phyloP scores from a whole-genome alignment of 2,113 vertebrate species.

The Hydrolagus affinis region DNA sequence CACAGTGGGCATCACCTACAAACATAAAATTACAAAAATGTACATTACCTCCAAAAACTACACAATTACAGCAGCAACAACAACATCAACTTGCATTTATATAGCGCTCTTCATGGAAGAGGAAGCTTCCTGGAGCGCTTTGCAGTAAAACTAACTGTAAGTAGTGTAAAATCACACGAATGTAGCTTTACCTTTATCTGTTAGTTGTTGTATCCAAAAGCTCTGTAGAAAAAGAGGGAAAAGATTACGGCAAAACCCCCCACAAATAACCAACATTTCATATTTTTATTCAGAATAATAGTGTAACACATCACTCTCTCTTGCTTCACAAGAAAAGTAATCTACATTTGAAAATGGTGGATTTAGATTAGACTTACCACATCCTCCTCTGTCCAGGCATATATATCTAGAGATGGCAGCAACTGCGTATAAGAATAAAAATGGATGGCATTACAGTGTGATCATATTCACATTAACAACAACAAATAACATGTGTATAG shows the following conservation, averaged over 20 bases:
- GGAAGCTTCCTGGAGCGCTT: too few species aligned
- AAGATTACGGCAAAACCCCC: neutral
- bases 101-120: too few species aligned
- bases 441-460: neutral
- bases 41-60: constrained; percentile 40
- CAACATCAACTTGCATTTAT: too few species aligned
- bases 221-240: constrained; percentile 61
- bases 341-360: neutral
- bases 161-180: neutral
- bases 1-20: constrained; percentile 62
- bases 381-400: constrained; percentile 87
- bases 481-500: too few species aligned
- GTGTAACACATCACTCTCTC: too few species aligned
- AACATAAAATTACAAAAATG: constrained; percentile 38
- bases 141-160: neutral
- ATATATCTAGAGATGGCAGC: constrained; percentile 88
- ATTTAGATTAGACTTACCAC: constrained; percentile 70
- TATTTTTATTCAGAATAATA: too few species aligned
- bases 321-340: neutral
- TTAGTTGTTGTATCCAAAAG: constrained; percentile 91
- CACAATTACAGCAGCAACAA: too few species aligned
- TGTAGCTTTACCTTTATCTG: constrained; percentile 69
- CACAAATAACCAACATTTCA: too few species aligned
- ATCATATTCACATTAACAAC: neutral
- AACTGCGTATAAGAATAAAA: constrained; percentile 65